Base-by-base conservation (phyloP, 2,113 vertebrate genomes). In the Ceuthmochares aereus region DNA sequence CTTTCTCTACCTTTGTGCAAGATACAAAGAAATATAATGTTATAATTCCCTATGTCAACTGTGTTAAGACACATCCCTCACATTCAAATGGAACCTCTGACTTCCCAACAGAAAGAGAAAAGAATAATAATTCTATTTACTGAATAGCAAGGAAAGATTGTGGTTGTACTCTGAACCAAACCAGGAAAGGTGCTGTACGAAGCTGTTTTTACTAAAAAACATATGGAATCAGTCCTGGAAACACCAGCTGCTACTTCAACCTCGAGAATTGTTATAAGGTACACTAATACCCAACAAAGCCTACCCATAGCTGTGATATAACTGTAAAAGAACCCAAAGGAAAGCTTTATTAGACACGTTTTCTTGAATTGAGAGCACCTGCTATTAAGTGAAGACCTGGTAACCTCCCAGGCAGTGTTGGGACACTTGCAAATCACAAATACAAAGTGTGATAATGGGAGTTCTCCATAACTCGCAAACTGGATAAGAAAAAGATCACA, bases 251-350 rank as follows among this genome's bases (percentile, higher is more conserved):
- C 47, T 40, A 8, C 30, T 85, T 76, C 76, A 83, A 8, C 22
- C 27, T 0, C 0, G 6, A 60, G n/a, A 89, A 66, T 7, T 36
- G 4, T 10, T 37, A 36, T 3, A 66, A 76, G 12, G 25, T 30
- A 54, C 18, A 60, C 7, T 2, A 32, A 73, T 4, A 10, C 42
- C 66, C 14, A 4, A 19, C 47, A 62, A 4, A 82, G 17, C 8
- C 36, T 10, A 23, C 3, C 20, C 23, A 20, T n/a, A 15, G 30
- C 26, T 9, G 66, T 3, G 36, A 42, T 6, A 34, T 0, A 58
- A 59, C 9, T 62, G 43, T 4, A 69, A 76, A 56, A 6, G 27
- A 93, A 37, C 4, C 20, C 72, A 30, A 56, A 27, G 14, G 9
- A 89, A 84, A 84, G 8, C 34, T 52, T 64, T n/a, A 19, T 54